These are phyloP conservation scores for Axinella damicornis DNA, from an alignment of 37 sponge, comb jelly and placozoan species.

Conservation along the genomic window DNA sequence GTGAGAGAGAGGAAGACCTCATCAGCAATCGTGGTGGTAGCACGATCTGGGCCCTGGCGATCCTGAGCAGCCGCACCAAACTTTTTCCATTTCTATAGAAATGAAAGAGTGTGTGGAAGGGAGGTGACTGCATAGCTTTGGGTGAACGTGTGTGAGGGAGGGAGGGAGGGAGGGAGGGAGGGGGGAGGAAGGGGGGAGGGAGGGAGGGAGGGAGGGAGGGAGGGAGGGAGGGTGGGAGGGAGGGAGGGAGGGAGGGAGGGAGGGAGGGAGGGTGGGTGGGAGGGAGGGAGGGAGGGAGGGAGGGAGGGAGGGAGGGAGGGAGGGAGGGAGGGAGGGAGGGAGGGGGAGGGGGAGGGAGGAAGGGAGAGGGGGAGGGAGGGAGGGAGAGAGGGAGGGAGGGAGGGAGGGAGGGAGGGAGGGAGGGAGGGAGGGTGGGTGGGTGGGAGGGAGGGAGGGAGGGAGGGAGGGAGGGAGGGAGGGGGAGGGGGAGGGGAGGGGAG, in stretches of 20 bases:
- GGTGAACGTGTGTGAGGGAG: too few species aligned
- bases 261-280: neutral
- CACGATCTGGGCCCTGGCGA: conserved; percentile 33
- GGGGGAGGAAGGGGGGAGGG: too few species aligned
- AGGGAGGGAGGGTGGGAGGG: too few species aligned
- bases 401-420: neutral
- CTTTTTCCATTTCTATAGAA: conserved; percentile 79
- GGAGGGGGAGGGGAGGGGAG: neutral
- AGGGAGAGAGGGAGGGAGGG: too few species aligned
- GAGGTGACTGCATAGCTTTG: neutral
- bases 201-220: neutral
- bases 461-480: too few species aligned
- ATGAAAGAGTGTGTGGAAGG: neutral
- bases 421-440: too few species aligned
- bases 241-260: neutral
- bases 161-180: neutral
- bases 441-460: neutral
- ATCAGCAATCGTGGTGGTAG: conserved; percentile 87
- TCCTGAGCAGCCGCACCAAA: conserved; percentile 87
- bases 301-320: neutral
- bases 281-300: too few species aligned
- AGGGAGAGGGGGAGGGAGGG: neutral
- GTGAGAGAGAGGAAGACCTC: conserved; percentile 91
- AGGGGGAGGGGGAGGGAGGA: neutral
- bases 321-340: too few species aligned